These are phyloP conservation scores for Torymus tubicola DNA, from an alignment of 2,888 invertebrate genomes.

Conservation along the genomic window DNA sequence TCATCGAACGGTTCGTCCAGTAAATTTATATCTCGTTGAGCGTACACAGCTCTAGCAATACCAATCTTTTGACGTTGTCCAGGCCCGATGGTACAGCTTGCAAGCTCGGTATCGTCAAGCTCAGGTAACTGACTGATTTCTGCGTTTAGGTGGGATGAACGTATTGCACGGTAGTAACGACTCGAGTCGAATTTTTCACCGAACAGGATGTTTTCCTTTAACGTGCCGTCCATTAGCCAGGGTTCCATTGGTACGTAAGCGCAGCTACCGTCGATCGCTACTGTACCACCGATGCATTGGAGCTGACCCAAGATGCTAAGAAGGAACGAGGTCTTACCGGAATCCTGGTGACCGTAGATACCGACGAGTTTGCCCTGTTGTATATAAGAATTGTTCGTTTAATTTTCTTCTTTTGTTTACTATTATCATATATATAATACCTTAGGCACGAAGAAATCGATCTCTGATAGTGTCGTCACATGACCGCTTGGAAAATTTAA, in stretches of 20 bases:
- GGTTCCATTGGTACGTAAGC: slow-evolving; percentile 79
- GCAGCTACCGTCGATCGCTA: slow-evolving; percentile 76
- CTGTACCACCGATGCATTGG: slow-evolving; percentile 70
- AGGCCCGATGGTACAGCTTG: slow-evolving; percentile 77
- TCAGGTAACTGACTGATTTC: slow-evolving; percentile 78
- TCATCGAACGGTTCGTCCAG: slow-evolving; percentile 65
- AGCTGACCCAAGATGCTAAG: slow-evolving; percentile 78
- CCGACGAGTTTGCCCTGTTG: slow-evolving; percentile 77
- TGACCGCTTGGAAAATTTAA: slow-evolving; percentile 42
- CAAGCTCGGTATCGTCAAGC: slow-evolving; percentile 79
- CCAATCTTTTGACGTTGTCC: slow-evolving; percentile 78
- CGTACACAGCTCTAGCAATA: slow-evolving; percentile 78
- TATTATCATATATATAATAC: slow-evolving; percentile 42
- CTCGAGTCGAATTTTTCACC: slow-evolving; percentile 77
- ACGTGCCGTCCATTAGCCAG: slow-evolving; percentile 81
- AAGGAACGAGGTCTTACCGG: slow-evolving; percentile 79
- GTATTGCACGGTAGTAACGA: slow-evolving; percentile 77
- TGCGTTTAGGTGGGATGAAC: slow-evolving; percentile 77
- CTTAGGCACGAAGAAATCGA: slow-evolving; percentile 69
- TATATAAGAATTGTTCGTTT: neutral
- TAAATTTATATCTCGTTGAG: slow-evolving; percentile 66
- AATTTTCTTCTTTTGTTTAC: too few relatives aligned
- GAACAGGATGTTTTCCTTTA: slow-evolving; percentile 81
- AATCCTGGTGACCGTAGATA: slow-evolving; percentile 78
- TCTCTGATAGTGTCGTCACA: slow-evolving; percentile 61